phyloP scores from a whole-genome alignment of 2,797 vertebrate genomes.

The Chelon labrosus region DNA sequence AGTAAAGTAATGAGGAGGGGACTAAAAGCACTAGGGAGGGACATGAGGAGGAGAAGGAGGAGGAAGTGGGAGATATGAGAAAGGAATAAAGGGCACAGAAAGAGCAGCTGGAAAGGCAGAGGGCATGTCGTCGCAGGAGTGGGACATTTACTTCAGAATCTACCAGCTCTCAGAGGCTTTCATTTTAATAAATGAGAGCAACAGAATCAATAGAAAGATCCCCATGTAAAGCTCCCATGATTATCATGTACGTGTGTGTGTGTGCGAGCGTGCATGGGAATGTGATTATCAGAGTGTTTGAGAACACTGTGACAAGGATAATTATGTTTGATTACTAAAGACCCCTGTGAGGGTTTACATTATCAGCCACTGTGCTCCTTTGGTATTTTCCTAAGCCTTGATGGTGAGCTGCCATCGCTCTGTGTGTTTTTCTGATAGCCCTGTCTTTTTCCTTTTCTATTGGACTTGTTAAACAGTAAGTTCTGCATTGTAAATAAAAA shows the following conservation, averaged over 20 bases:
- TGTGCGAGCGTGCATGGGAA: conserved; percentile 9
- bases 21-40: not conserved
- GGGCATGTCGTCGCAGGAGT: conserved; percentile 28
- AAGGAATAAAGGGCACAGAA: conserved; percentile 16
- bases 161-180: conserved; percentile 35
- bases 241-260: conserved; percentile 37
- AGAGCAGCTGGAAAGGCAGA: conserved; percentile 14
- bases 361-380: conserved; percentile 63
- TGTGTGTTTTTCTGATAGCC: conserved; percentile 54
- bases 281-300: conserved; percentile 73
- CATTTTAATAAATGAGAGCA: conserved; percentile 54
- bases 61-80: conserved; percentile 6
- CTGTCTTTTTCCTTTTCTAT: conserved; percentile 20
- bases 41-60: not conserved
- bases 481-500: conserved; percentile 39
- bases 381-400: conserved; percentile 57
- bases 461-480: conserved; percentile 34
- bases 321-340: conserved; percentile 80
- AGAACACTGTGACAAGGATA: conserved; percentile 76
- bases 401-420: conserved; percentile 43
- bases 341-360: conserved; percentile 67
- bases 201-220: conserved; percentile 66
- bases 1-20: not conserved
- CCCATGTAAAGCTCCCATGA: conserved; percentile 39
- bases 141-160: conserved; percentile 49